phyloP scores from a whole-genome alignment of 1,140 invertebrate species.

The Anagrus nilaparvatae region DNA sequence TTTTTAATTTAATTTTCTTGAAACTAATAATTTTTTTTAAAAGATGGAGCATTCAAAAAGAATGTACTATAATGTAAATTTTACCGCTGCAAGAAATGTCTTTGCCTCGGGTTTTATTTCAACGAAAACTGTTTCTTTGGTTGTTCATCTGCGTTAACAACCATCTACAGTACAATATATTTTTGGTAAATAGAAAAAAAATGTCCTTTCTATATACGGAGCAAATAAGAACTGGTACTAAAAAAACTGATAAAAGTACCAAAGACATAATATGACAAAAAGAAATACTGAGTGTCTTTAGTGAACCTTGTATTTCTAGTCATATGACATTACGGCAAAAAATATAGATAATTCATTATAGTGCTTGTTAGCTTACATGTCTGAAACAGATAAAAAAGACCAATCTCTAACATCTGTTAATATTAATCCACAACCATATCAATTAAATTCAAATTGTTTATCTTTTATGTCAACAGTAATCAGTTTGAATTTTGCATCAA shows the following conservation, averaged over 20 bases:
- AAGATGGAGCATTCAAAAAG: too few relatives aligned
- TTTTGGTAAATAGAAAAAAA: too few relatives aligned
- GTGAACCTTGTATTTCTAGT: conserved; percentile 17
- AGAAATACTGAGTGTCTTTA: conserved; percentile 26
- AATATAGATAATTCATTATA: conserved; percentile 24
- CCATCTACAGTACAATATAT: too few relatives aligned
- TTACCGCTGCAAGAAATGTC: too few relatives aligned
- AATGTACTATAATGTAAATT: too few relatives aligned
- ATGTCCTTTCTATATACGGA: conserved; percentile 14
- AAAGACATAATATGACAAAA: conserved; percentile 29
- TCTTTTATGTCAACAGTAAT: conserved; percentile 32
- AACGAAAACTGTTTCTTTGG: too few relatives aligned
- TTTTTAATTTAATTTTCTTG: too few relatives aligned
- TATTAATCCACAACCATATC: conserved; percentile 26
- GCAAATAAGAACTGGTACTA: conserved; percentile 13
- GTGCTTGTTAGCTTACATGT: conserved; percentile 30
- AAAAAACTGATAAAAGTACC: conserved; percentile 31
- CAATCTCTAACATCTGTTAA: conserved; percentile 30
- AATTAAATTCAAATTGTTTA: conserved; percentile 21
- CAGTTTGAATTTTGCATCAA: conserved; percentile 31
- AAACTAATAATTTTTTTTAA: too few relatives aligned
- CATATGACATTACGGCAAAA: too few relatives aligned
- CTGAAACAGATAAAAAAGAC: conserved; percentile 35
- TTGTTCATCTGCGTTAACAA: too few relatives aligned
- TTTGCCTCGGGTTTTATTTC: too few relatives aligned